A percentile compares a stretch with the other conserved stretches of the same genome.
These are phyloP conservation scores for Apodemia zela DNA, from an alignment of 2,888 invertebrate species.

Conservation along the genomic window DNA sequence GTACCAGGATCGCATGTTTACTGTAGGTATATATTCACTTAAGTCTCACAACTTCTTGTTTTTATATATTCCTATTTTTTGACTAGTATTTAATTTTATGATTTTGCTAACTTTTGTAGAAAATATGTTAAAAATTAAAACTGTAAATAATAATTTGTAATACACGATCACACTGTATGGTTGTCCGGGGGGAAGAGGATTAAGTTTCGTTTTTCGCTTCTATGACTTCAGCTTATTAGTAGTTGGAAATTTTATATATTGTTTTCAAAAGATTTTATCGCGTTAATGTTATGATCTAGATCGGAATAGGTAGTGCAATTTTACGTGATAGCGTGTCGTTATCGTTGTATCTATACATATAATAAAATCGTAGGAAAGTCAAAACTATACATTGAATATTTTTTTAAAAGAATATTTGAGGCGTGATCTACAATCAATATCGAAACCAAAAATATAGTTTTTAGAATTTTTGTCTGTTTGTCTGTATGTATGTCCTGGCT, in stretches of 20 bases:
- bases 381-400: too few relatives aligned
- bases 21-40: neutral
- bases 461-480: too few relatives aligned
- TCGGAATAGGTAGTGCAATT: too few relatives aligned
- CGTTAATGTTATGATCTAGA: too few relatives aligned
- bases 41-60: neutral
- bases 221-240: neutral
- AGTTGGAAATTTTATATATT: neutral
- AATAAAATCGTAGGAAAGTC: too few relatives aligned
- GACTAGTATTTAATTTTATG: neutral
- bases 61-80: conserved; percentile 1
- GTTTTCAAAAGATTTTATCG: too few relatives aligned
- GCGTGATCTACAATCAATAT: too few relatives aligned
- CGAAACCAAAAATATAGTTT: too few relatives aligned
- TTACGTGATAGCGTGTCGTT: too few relatives aligned
- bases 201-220: neutral
- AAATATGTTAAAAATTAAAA: conserved; percentile 4
- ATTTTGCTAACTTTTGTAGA: neutral
- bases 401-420: too few relatives aligned
- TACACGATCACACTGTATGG: neutral
- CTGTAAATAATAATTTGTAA: neutral
- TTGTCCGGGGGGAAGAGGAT: neutral
- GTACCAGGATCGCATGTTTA: neutral
- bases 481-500: too few relatives aligned
- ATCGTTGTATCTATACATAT: too few relatives aligned